Base-by-base conservation (phyloP, 23 tunicate species). In the Halocynthia roretzi region DNA sequence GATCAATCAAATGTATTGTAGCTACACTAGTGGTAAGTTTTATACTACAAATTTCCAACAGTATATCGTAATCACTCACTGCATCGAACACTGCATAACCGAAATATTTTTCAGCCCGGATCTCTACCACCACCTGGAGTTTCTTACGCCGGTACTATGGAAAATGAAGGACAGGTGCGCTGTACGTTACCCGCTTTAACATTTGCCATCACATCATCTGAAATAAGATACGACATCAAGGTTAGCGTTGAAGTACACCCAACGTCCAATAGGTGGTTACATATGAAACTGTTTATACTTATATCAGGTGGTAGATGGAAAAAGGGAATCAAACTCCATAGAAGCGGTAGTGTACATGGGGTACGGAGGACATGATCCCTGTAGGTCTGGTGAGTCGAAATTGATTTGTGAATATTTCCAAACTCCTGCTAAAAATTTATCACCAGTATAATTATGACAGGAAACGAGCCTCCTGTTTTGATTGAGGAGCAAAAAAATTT, bases 221-320 rank as follows among this genome's bases (percentile, higher is more conserved):
- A 65, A 65, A 48, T 65, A 20, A 15, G 31, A 10, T 65, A 65
- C 70, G 31, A 65, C 10, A 65, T 65, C 18, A 65, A 65, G 70
- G 70, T 65, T 9, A 65, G 63, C 17, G 63, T 14, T 31, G 44
- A 31, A 0, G 44, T 31, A 31, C 4, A 31, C 44, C 44, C 44
- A 31, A 31, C 44, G 44, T 31, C 44, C 44, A 31, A 31, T 31
- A 31, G 4, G 44, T 31, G 4, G 44, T 31, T 4, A 31, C 44
- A 31, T 31, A 4, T 31, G 1, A 31, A 31, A 31, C 4, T 31
- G 44, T 1, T 31, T 31, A 31, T 31, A 31, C 44, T 31, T 31
- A 31, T 65, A 9, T 15, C 31, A 65, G 70, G 70, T 65, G 49
- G 31, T 48, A 1, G 70, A 65, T 15, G 70, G 70, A 44, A 65